Base-by-base conservation (phyloP, 2,113 vertebrate genomes). In the Aviceda subcristata region DNA sequence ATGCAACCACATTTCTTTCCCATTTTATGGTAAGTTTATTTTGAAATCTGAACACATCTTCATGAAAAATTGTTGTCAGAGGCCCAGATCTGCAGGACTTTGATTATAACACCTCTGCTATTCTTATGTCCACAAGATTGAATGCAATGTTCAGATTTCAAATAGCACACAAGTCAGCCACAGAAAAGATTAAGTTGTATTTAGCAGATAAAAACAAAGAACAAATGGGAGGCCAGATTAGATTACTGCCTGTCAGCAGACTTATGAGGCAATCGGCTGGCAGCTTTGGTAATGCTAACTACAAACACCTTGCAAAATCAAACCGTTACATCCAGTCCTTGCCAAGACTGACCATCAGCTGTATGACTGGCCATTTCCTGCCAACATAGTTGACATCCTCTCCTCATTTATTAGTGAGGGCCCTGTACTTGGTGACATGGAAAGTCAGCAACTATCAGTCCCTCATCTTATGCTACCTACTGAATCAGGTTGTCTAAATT, bases 171-270 rank as follows among this genome's bases (percentile, higher is more conserved):
- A 87, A 79, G 71, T 93, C 88, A 96, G 39, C 55, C 62, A 85
- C 1, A 0, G 39, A 85, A 86, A 96, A 93, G 84, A 94, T 77
- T 64, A 96, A 97, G 90, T 78, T 63, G 66, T 77, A 48, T 90
- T 96, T 82, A 94, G 75, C 38, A 64, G 95, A 96, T 96, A 97
- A 97, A 97, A 97, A 88, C 78, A 92, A 94, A 90, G 92, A 97
- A 94, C 93, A 97, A 98, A 96, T 96, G 89, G 89, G 68, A 96
- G 51, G 41, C 69, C 84, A 97, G 90, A 97, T 94, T 94, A 98
- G 96, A 96, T 96, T 97, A 96, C 92, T 96, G 93, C 77, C 78
- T 97, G 95, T 97, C 97, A 98, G 93, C 96, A 97, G 72, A 87
- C 81, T 96, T 94, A 92, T 56, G 88, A 90, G 72, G 83, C 86